phyloP scores from a whole-genome alignment of 2,113 vertebrate species.

The Pachycephala philippinensis region DNA sequence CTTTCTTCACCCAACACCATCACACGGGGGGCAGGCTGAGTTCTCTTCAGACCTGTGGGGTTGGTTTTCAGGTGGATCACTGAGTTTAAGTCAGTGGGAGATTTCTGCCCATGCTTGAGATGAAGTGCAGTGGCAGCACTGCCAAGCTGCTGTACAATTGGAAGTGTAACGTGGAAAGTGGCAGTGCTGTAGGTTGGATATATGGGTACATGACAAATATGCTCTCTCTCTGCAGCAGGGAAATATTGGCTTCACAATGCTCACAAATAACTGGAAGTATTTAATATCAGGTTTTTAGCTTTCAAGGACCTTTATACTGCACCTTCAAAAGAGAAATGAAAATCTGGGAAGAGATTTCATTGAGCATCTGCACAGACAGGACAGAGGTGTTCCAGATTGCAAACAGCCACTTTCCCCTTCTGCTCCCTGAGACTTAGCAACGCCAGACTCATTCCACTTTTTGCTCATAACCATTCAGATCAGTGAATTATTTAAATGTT shows the following conservation, averaged over 20 bases:
- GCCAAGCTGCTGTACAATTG: neutral
- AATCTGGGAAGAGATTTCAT: neutral
- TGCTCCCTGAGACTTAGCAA: neutral
- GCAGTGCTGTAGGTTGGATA: neutral
- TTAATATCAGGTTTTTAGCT: neutral
- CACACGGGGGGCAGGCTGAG: neutral
- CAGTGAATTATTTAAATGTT: neutral
- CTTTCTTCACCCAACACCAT: neutral
- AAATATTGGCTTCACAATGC: neutral
- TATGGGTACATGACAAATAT: accelerated
- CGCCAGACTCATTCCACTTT: neutral
- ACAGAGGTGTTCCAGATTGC: neutral
- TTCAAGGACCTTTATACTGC: neutral
- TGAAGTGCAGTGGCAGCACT: neutral
- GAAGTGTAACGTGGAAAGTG: neutral
- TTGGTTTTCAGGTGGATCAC: neutral
- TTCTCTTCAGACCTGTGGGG: neutral
- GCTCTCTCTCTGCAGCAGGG: neutral
- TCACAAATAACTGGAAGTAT: neutral
- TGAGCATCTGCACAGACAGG: neutral
- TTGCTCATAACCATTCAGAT: neutral
- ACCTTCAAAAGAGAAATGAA: neutral
- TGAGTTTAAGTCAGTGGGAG: neutral
- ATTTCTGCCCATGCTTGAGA: neutral
- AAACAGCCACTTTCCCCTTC: neutral